Evolutionary conservation across 2,888 invertebrate species (phyloP).

Genomic region (Lasioglossum malachurum): DNA sequence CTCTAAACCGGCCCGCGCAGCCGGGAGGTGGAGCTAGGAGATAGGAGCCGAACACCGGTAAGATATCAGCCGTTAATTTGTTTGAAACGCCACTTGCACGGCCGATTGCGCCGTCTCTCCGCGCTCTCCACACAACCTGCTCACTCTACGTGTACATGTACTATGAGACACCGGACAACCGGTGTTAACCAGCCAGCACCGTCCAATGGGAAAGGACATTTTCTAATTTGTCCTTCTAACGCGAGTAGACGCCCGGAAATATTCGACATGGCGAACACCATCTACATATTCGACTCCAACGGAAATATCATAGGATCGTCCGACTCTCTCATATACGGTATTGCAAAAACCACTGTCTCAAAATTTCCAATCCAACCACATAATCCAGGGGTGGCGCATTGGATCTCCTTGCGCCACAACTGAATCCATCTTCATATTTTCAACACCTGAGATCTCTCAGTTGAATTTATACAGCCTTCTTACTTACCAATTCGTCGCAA

Average conservation of each 20-base stretch:
- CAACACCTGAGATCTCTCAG: too few species aligned
- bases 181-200: constrained; percentile 15
- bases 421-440: too few species aligned
- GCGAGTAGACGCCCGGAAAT: background rate
- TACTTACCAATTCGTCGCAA: too few species aligned
- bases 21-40: constrained; percentile 80
- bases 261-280: background rate
- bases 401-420: too few species aligned
- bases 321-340: constrained; percentile 91
- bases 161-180: constrained; percentile 5
- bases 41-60: constrained; percentile 67
- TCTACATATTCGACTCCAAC: too few species aligned
- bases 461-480: too few species aligned
- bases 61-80: constrained; percentile 82
- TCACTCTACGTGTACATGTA: background rate
- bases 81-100: constrained; percentile 79
- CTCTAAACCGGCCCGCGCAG: constrained; percentile 45
- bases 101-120: constrained; percentile 64
- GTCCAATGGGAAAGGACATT: constrained; percentile 23
- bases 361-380: constrained; percentile 91
- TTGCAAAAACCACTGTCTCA: constrained; percentile 94
- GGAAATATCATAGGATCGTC: too few species aligned
- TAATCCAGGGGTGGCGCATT: too few species aligned
- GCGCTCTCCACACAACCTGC: background rate
- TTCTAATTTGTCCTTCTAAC: constrained; percentile 35